Percentiles rank a stretch among this genome's conserved stretches.
Conservation (phyloP, 2,888 invertebrate genomes). For the Rhimphoctona megacephalus region DNA sequence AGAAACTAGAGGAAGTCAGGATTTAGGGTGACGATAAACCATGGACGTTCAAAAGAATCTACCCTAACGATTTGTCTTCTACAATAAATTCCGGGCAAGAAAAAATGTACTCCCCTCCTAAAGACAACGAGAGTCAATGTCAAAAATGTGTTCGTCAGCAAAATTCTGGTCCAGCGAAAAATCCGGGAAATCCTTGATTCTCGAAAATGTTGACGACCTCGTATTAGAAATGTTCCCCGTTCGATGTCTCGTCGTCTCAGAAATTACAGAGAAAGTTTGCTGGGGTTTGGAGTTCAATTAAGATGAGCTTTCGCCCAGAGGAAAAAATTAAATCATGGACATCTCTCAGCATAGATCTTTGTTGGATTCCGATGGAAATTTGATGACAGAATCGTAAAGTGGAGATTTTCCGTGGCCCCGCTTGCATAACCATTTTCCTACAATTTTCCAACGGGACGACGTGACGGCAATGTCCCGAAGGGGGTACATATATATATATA, state of each 20-base stretch:
- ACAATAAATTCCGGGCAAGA: neutral
- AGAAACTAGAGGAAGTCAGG: neutral
- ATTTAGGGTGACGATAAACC: no score
- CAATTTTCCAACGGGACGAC: conserved; percentile 64
- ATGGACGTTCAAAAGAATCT: neutral
- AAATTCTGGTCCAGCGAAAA: conserved; percentile 54
- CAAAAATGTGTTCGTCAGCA: conserved; percentile 70
- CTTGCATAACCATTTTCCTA: conserved; percentile 83
- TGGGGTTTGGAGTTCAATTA: conserved; percentile 68
- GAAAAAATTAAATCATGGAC: conserved; percentile 22
- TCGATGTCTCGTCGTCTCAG: conserved; percentile 11
- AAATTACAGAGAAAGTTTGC: conserved; percentile 70
- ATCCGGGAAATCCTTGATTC: conserved; percentile 1
- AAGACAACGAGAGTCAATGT: conserved; percentile 75
- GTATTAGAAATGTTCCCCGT: neutral
- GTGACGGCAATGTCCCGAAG: conserved; percentile 51
- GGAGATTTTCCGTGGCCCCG: conserved; percentile 77
- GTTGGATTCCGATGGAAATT: conserved; percentile 59
- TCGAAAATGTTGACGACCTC: conserved; percentile 40
- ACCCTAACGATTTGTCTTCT: neutral
- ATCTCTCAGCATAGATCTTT: conserved; percentile 48
- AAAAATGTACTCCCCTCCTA: conserved; percentile 51
- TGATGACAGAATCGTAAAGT: conserved; percentile 64
- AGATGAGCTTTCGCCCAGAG: conserved; percentile 60
- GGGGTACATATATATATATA: conserved; percentile 33